Evolutionary conservation across 2,888 invertebrate genomes (phyloP).

Genomic region (Neoitamus cyanurus): DNA sequence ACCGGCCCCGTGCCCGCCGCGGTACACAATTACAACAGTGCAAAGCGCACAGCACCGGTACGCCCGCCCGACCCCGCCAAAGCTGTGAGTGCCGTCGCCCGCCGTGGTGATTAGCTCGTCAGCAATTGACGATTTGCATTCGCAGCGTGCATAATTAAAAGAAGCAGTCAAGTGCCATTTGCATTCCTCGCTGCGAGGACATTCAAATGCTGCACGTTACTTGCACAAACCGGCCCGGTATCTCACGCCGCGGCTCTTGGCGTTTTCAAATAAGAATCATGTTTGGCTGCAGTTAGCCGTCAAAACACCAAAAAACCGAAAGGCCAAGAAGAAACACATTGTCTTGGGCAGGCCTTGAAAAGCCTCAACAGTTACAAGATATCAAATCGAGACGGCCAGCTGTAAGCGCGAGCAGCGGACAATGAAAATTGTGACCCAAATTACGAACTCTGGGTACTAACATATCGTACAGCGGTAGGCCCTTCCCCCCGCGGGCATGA

Average conservation of each 20-base stretch:
- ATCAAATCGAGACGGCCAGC: neutral
- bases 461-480: neutral
- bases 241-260: neutral
- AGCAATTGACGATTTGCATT: neutral
- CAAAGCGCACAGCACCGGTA: neutral
- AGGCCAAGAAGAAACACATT: neutral
- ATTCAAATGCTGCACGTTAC: neutral
- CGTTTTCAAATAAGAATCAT: neutral
- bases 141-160: neutral
- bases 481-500: neutral
- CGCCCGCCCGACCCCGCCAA: neutral
- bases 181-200: neutral
- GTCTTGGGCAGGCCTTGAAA: neutral
- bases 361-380: neutral
- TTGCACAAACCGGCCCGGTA: neutral
- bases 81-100: neutral
- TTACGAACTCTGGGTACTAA: neutral
- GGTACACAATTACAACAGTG: neutral
- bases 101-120: neutral
- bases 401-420: neutral
- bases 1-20: neutral
- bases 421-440: constrained; percentile 29
- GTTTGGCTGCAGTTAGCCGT: neutral
- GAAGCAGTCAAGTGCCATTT: neutral
- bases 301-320: neutral